Evolutionary conservation across 2,113 vertebrate genomes (phyloP).

Genomic region (Carassius gibelio): DNA sequence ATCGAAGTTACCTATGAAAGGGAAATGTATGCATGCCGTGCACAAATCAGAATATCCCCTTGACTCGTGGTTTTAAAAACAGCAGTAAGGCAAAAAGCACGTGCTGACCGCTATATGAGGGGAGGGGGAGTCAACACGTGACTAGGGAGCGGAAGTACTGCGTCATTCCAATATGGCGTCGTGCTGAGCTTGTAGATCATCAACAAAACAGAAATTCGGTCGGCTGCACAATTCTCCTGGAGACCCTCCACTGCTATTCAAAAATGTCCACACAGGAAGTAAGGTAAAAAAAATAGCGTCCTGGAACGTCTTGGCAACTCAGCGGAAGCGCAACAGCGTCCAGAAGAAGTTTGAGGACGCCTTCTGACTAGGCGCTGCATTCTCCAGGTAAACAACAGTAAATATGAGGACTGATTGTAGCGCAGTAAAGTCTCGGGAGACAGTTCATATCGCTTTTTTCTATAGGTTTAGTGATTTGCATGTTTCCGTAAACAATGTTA

Average conservation of each 20-base stretch:
- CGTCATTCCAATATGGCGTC: constrained; percentile 52
- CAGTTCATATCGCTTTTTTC: not conserved
- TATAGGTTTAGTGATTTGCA: not conserved
- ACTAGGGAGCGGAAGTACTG: constrained; percentile 3
- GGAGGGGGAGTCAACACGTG: not conserved
- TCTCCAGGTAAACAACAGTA: constrained; percentile 54
- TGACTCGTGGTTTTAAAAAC: not conserved
- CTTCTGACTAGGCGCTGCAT: not conserved
- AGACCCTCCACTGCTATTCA: not conserved
- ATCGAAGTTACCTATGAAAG: too few relatives aligned
- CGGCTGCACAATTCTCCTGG: not conserved
- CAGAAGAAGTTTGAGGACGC: not conserved
- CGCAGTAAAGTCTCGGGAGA: not conserved
- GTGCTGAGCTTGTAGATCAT: constrained; percentile 4
- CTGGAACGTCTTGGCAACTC: not conserved
- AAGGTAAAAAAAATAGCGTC: not conserved
- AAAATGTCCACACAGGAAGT: constrained; percentile 33
- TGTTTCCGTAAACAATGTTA: not conserved
- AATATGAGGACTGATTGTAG: not conserved
- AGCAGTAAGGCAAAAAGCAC: not conserved
- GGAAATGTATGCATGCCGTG: not conserved
- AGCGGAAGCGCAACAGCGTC: not conserved
- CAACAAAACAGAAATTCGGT: constrained; percentile 1
- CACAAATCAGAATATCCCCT: not conserved
- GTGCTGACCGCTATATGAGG: not conserved